These are phyloP conservation scores for Anolis apletophallus DNA, from an alignment of 2,797 vertebrate genomes.

Conservation along the genomic window DNA sequence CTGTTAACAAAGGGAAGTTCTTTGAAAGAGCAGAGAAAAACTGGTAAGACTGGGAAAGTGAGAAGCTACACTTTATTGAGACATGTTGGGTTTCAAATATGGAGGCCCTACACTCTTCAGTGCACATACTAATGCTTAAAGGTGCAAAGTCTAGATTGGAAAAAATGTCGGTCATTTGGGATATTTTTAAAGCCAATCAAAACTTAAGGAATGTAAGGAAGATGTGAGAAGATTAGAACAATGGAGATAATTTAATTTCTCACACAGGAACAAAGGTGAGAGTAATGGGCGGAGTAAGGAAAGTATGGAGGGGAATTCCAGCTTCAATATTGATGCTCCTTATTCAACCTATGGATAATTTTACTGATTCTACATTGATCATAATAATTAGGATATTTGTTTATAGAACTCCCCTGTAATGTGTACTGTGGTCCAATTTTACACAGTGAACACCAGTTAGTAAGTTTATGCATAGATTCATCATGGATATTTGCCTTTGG, in stretches of 20 bases:
- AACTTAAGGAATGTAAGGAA: not conserved
- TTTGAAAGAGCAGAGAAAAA: constrained; percentile 15
- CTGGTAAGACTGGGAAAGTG: not conserved
- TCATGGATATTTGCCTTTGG: too few species aligned
- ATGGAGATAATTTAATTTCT: not conserved
- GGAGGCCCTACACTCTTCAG: not conserved
- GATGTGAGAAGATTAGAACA: not conserved
- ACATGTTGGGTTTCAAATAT: not conserved
- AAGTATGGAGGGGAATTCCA: not conserved
- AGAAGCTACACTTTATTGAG: not conserved
- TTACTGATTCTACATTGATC: not conserved
- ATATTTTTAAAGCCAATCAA: not conserved
- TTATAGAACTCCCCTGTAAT: not conserved
- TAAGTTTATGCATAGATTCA: too few species aligned
- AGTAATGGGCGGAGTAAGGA: not conserved
- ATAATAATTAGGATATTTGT: not conserved
- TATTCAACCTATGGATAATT: not conserved
- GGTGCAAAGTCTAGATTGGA: too few species aligned
- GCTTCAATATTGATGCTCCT: not conserved
- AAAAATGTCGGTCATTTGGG: too few species aligned
- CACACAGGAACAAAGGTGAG: too few species aligned
- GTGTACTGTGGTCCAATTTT: not conserved
- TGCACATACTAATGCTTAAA: not conserved
- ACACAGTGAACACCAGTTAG: not conserved
- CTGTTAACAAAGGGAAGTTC: constrained; percentile 33